A percentile compares a stretch with the other conserved stretches of the same genome.
phyloP scores from a whole-genome alignment of 2,113 vertebrate species.

The Trichechus manatus region DNA sequence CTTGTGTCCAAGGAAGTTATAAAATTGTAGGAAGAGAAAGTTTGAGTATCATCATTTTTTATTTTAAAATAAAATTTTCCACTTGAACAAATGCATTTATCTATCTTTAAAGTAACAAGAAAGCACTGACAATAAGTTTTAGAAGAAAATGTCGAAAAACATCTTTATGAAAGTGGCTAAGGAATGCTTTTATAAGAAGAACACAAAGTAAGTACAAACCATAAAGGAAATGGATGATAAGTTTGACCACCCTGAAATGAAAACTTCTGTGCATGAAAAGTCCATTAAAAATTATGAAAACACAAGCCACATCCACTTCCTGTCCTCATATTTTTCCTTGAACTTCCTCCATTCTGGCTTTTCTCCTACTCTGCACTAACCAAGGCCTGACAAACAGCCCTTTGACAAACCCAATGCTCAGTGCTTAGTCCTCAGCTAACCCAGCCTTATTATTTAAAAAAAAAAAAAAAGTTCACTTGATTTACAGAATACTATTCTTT shows the following conservation, averaged over 20 bases:
- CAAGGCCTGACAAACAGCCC: too few relatives aligned
- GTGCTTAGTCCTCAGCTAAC: too few relatives aligned
- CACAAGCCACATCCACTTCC: not conserved
- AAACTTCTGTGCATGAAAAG: not conserved
- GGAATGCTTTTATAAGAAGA: not conserved
- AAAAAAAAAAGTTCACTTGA: not conserved
- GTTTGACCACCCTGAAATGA: not conserved
- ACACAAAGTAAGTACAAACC: not conserved
- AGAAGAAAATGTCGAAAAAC: not conserved
- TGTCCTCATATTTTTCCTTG: not conserved
- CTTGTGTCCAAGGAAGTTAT: conserved; percentile 39
- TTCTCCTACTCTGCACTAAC: too few relatives aligned
- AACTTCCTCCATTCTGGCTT: not conserved
- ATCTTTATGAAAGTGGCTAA: not conserved
- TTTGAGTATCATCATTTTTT: not conserved
- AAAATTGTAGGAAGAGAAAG: not conserved
- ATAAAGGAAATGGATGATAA: not conserved
- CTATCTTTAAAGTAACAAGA: not conserved
- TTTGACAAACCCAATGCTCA: not conserved
- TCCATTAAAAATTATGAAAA: not conserved
- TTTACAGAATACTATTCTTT: not conserved
- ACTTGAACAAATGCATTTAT: not conserved
- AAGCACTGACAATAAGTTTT: not conserved
- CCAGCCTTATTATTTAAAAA: not conserved
- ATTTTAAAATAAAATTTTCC: conserved; percentile 4